Percentiles rank a stretch among this genome's conserved stretches.
phyloP scores from a whole-genome alignment of 1,140 invertebrate genomes.

The Manduca sexta region DNA sequence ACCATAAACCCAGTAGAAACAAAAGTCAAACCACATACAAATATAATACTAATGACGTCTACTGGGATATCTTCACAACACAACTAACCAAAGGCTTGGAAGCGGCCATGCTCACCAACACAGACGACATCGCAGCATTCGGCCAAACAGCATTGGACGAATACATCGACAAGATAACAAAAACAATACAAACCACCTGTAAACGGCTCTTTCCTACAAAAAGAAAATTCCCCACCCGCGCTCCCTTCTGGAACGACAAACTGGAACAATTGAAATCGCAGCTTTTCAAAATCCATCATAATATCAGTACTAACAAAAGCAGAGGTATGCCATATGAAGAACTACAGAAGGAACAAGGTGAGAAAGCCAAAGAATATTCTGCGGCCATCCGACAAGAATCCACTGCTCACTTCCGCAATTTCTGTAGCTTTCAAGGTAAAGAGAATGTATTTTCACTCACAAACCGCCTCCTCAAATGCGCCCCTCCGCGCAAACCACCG shows the following conservation, averaged over 20 bases:
- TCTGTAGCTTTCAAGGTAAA: constrained; percentile 16
- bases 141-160: not conserved
- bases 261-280: not conserved
- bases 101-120: not conserved
- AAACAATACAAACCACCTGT: not conserved
- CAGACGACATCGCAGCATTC: not conserved
- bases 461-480: constrained; percentile 14
- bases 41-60: not conserved
- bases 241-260: not conserved
- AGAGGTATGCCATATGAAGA: not conserved
- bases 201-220: not conserved
- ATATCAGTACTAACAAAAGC: not conserved
- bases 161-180: not conserved
- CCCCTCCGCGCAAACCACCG: constrained; percentile 1
- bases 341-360: not conserved
- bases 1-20: not conserved
- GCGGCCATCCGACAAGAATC: constrained; percentile 4
- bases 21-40: not conserved
- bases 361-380: too few species aligned
- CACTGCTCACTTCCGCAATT: constrained; percentile 15
- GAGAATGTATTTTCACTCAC: constrained; percentile 22
- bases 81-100: not conserved
- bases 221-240: not conserved
- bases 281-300: not conserved
- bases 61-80: not conserved